Evolutionary conservation across 1,140 invertebrate genomes (phyloP), one percentile per base, ranked within the genome.

Genomic region (Mamestra configurata): DNA sequence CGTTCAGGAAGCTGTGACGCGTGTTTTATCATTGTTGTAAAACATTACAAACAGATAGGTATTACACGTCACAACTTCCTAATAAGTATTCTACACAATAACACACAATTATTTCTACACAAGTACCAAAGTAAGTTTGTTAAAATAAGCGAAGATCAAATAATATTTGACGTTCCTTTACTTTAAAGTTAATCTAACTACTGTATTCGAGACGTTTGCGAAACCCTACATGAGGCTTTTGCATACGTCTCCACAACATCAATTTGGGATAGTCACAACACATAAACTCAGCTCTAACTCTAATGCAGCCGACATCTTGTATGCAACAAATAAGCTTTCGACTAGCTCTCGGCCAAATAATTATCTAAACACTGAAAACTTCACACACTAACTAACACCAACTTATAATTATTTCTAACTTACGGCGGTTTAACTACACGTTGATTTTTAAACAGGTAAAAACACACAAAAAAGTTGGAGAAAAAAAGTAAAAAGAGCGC

Each of bases 71-170:
- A 13, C 55, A 57, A 27, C 27, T 24, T 15, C 55, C 51, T 55
- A 4, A 10, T 15, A 57, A 27, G 27, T 31, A 31, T 31, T 31
- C 27, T 31, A 31, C 27, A 31, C 27, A 5, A 3, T 31, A 31
- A 31, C 5, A 31, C 27, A 31, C 2, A 31, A 3, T 31, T 31
- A 3, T 31, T 31, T 31, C 5, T 31, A 31, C 27, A 31, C 5
- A 3, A 31, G 7, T 57, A 27, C 11, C 8, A 7, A 40, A 40
- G 40, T 7, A 7, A 15, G 6, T 46, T 27, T 57, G 13, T 24
- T 15, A 20, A 57, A 57, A 57, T 57, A 57, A 57, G 24, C 55
- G 55, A 57, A 13, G 10, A 57, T 57, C 55, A 27, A 24, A 57
- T 27, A 57, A 57, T 27, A 57, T 15, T 57, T 24, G 55, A 57